Conservation (phyloP, 1,140 invertebrate species). For the Hyles vespertilio region DNA sequence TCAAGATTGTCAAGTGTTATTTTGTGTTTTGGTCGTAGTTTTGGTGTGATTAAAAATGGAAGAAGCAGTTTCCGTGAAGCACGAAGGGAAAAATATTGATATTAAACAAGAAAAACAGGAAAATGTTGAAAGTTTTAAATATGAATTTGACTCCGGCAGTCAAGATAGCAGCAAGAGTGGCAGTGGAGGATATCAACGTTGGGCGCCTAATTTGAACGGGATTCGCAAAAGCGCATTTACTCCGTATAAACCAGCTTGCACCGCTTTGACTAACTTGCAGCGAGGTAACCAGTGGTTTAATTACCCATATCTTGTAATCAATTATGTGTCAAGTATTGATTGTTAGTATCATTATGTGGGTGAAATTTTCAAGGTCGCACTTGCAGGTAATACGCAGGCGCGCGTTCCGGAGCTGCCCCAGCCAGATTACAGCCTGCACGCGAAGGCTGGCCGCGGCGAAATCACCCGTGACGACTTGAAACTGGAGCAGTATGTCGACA, state of each 20-base stretch:
- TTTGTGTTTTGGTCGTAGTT: no score
- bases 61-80: conserved; percentile 58
- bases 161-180: conserved; percentile 72
- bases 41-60: conserved; percentile 49
- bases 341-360: conserved; percentile 16
- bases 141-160: conserved; percentile 70
- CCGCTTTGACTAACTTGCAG: conserved; percentile 81
- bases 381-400: conserved; percentile 79
- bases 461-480: conserved; percentile 81
- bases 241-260: conserved; percentile 84
- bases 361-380: conserved; percentile 52
- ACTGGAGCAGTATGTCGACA: conserved; percentile 81
- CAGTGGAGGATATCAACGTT: conserved; percentile 67
- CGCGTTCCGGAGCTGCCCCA: conserved; percentile 78
- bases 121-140: conserved; percentile 62
- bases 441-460: conserved; percentile 90
- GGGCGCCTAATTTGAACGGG: conserved; percentile 74
- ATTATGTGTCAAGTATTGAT: conserved; percentile 4
- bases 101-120: conserved; percentile 68
- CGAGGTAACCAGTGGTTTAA: conserved; percentile 56
- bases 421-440: conserved; percentile 87
- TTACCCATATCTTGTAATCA: conserved; percentile 15
- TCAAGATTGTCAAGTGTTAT: not conserved
- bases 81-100: conserved; percentile 65
- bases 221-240: conserved; percentile 81